Evolutionary conservation across 2,113 vertebrate species (phyloP).

Genomic region (Lipotes vexillifer): DNA sequence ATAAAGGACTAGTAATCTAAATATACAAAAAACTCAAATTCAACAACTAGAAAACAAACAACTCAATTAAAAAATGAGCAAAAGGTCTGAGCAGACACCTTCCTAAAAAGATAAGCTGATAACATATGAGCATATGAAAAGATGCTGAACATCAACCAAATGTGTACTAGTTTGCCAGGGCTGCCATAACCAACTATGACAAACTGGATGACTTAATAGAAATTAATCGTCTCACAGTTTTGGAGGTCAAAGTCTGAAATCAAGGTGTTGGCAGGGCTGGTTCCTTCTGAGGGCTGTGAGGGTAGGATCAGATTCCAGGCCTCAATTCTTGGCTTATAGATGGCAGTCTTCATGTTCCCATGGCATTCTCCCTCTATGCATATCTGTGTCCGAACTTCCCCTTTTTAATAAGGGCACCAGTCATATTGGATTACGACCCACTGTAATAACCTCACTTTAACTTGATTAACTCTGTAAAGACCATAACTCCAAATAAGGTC

Average conservation of each 20-base stretch:
- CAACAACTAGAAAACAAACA: background rate
- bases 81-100: background rate
- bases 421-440: background rate
- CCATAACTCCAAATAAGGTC: background rate
- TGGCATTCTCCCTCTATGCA: background rate
- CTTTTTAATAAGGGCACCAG: background rate
- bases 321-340: background rate
- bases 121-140: background rate
- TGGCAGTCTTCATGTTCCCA: background rate
- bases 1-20: background rate
- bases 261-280: background rate
- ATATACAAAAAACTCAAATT: background rate
- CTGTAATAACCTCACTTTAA: background rate
- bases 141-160: background rate
- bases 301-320: background rate
- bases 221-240: background rate
- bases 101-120: background rate
- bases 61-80: background rate
- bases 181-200: background rate
- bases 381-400: background rate
- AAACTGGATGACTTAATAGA: background rate
- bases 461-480: background rate
- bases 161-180: background rate
- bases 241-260: background rate
- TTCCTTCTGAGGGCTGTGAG: background rate